Base-by-base conservation (phyloP, 1,140 invertebrate species). In the Bombus confusus region DNA sequence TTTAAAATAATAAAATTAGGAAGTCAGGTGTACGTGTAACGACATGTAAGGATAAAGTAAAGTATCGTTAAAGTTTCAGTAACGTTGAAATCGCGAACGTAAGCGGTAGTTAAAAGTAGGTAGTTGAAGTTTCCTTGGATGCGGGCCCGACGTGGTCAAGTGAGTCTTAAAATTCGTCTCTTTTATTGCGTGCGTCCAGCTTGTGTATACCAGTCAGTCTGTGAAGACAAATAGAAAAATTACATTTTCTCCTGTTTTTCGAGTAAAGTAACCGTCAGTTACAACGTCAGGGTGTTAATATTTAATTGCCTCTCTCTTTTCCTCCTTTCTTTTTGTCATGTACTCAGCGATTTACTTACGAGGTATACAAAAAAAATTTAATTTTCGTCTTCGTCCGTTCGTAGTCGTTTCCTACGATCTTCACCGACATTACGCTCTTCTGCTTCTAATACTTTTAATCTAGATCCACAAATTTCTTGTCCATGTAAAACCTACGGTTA, bases 381-480 rank as follows among this genome's bases (percentile, higher is more conserved):
- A 89, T 95, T 91, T 83, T 95, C 94, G 41, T 95, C 95, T 77
- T 95, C 95, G 74, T 96, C 95, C 91, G 96, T 94, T 91, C 95
- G 93, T 73, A 96, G 85, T 87, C 96, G 94, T 91, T 96, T 96
- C 85, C 96, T 94, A 79, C 95, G 94, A 85, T 96, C 94, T 22
- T 96, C 95, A 22, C 93, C 95, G 22, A 95, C 94, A 86, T 95
- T 96, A 34, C 96, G 96, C 86, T 98, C 98, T 93, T 99, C 98
- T 15, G 98, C 98, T 94, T 98, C 97, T 93, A 99, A 96, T 10
- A 99, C 98, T 95, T 99, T 98, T 57, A 98, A 93, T 82, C 97
- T 96, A 25, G 97, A 97, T 2, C 98, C 98, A 94, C 96, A 97
- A 77, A 99, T 96, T 91, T 98, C 97, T 84, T 98, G 97, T 8